Conservation (phyloP, 2,797 vertebrate species). For the Alca torda region DNA sequence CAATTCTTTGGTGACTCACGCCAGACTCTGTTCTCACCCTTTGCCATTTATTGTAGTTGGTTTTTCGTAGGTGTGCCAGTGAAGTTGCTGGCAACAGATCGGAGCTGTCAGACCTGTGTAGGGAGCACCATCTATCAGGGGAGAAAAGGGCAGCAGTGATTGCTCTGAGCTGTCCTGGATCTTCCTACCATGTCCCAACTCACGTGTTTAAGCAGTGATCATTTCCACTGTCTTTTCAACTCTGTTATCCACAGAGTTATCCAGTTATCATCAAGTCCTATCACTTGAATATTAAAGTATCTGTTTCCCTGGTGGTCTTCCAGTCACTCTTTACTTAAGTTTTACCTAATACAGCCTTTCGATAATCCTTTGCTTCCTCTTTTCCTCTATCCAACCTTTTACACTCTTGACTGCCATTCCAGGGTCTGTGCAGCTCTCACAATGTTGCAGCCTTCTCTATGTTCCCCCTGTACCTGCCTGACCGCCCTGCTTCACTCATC, state of each 20-base stretch:
- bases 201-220: neutral
- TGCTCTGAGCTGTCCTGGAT: neutral
- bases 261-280: neutral
- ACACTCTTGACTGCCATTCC: fast-evolving
- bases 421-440: neutral
- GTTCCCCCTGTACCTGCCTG: neutral
- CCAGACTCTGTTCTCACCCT: neutral
- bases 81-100: neutral
- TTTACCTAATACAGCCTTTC: neutral
- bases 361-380: neutral
- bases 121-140: neutral
- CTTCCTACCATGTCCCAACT: neutral
- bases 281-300: neutral
- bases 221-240: neutral
- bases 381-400: neutral
- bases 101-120: neutral
- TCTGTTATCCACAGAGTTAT: neutral
- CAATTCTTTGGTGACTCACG: neutral
- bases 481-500: neutral
- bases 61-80: neutral
- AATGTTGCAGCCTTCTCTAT: fast-evolving
- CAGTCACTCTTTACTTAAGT: neutral
- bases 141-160: neutral
- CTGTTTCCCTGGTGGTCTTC: neutral
- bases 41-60: neutral